Percentiles rank a stretch among this genome's conserved stretches.
phyloP scores from a whole-genome alignment of 2,113 vertebrate genomes.

The Bujurquina vittata region DNA sequence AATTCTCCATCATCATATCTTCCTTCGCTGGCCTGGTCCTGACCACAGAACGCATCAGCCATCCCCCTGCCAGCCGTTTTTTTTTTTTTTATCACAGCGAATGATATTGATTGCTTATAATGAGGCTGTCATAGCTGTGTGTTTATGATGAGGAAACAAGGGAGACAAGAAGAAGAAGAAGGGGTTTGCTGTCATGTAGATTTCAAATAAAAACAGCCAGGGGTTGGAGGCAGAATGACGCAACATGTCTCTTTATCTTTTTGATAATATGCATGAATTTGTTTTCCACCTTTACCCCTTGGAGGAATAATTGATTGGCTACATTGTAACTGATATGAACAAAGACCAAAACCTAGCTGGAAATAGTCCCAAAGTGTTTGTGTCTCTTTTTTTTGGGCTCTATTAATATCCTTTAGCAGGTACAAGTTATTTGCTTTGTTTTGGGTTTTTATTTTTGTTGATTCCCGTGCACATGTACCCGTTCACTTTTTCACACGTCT shows the following conservation, averaged over 20 bases:
- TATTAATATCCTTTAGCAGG: conserved; percentile 20
- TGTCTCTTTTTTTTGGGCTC: neutral
- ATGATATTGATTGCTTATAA: conserved; percentile 62
- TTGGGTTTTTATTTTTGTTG: neutral
- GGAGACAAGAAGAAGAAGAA: neutral
- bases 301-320: conserved; percentile 34
- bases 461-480: neutral
- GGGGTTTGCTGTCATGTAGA: conserved; percentile 18
- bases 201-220: conserved; percentile 28
- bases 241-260: conserved; percentile 19
- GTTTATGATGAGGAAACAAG: conserved; percentile 46
- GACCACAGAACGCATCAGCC: conserved; percentile 21
- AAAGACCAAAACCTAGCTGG: conserved; percentile 6
- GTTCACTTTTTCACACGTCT: conserved; percentile 2
- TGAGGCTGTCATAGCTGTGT: conserved; percentile 53
- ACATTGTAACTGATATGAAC: conserved; percentile 31
- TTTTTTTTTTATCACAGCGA: conserved; percentile 48
- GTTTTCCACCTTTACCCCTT: conserved; percentile 12
- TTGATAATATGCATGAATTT: conserved; percentile 19
- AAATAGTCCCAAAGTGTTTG: conserved; percentile 25
- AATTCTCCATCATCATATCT: conserved; percentile 57
- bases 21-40: conserved; percentile 11
- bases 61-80: conserved; percentile 11
- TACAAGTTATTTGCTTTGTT: conserved; percentile 1
- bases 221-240: neutral